phyloP scores from a whole-genome alignment of 2,888 invertebrate genomes.

The Acanthosepion lycidas region DNA sequence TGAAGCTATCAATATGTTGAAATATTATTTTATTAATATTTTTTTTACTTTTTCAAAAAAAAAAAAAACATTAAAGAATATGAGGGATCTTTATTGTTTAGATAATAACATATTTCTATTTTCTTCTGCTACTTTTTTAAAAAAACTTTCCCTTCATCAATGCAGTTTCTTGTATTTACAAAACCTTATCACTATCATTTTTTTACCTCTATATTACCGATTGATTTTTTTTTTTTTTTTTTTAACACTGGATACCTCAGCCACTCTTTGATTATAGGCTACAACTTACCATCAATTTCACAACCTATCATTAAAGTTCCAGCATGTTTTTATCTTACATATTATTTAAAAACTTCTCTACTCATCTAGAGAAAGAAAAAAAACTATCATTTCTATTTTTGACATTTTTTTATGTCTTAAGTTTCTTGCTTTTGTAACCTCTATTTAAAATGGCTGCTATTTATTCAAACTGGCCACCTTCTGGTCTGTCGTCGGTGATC shows the following conservation, averaged over 20 bases:
- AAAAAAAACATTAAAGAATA: neutral
- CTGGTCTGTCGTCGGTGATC: neutral
- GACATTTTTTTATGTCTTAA: neutral
- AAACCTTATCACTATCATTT: neutral
- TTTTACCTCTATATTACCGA: neutral
- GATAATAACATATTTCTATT: neutral
- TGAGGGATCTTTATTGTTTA: neutral
- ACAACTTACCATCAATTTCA: slow-evolving; percentile 13
- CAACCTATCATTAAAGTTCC: neutral
- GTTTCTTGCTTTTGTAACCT: neutral
- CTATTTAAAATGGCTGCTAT: neutral
- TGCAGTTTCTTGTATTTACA: neutral
- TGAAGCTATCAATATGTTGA: too few relatives aligned
- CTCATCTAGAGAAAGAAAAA: neutral
- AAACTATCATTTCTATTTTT: neutral
- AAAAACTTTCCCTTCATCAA: neutral
- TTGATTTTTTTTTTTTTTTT: neutral
- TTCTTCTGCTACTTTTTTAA: neutral
- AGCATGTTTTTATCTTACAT: neutral
- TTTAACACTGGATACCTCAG: neutral
- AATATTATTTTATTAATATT: too few relatives aligned
- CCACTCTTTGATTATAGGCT: neutral
- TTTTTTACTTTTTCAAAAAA: too few relatives aligned
- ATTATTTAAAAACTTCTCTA: neutral
- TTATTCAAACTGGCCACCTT: neutral